Evolutionary conservation across 2,113 vertebrate genomes (phyloP).

Genomic region (Fulica atra): DNA sequence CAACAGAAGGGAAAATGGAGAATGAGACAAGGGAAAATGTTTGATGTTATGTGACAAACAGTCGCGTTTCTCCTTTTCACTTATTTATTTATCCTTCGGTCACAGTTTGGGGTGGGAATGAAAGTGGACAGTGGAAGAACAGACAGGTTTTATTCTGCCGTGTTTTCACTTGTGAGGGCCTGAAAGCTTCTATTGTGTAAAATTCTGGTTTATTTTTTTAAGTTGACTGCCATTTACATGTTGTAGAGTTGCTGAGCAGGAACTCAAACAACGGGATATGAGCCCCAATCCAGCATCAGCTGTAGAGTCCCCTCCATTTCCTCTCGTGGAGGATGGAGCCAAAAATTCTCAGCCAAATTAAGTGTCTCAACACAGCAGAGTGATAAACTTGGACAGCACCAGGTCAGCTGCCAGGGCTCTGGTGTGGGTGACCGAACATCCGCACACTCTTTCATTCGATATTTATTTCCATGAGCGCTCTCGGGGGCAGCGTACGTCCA

Average conservation of each 20-base stretch:
- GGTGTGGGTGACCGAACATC: neutral
- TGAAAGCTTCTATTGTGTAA: neutral
- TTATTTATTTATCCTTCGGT: constrained; percentile 17
- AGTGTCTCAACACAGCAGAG: neutral
- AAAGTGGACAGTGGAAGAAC: neutral
- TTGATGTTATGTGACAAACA: constrained; percentile 60
- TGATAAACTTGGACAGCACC: neutral
- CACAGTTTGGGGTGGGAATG: neutral
- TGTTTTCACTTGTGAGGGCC: neutral
- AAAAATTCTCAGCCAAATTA: neutral
- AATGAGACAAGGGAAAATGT: constrained; percentile 25
- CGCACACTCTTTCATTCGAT: fast-evolving
- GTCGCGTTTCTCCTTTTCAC: constrained; percentile 8
- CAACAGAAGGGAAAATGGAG: constrained; percentile 61
- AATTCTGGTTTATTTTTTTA: neutral
- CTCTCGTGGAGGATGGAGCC: neutral
- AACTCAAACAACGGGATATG: neutral
- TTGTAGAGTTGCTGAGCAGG: neutral
- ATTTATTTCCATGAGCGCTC: fast-evolving
- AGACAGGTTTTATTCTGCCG: neutral
- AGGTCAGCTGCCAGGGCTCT: neutral
- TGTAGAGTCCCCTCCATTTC: neutral
- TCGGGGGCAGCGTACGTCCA: fast-evolving
- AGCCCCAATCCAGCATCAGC: neutral
- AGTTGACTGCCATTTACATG: neutral